Evolutionary conservation across 2,113 vertebrate genomes (phyloP).

Genomic region (Lota lota): DNA sequence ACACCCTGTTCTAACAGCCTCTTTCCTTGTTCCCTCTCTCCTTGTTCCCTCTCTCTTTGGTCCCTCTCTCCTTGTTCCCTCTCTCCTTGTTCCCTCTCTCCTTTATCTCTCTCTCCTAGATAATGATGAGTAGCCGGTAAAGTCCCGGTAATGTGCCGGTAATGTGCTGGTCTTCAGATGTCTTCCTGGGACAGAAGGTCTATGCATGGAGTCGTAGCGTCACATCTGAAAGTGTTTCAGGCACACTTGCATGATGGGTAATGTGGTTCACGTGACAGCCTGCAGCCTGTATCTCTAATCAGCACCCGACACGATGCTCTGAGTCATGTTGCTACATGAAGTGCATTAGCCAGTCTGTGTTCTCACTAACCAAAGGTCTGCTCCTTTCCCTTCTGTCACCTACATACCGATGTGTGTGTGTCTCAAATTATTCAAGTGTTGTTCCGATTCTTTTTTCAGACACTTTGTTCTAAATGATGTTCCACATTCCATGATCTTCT

Average conservation of each 20-base stretch:
- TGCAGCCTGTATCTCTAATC: slow-evolving; percentile 29
- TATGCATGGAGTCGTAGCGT: slow-evolving; percentile 41
- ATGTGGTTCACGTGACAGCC: slow-evolving; percentile 35
- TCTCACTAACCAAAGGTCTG: slow-evolving; percentile 56
- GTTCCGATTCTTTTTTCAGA: too few species aligned
- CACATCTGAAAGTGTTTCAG: slow-evolving; percentile 44
- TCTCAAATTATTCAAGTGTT: slow-evolving; percentile 18
- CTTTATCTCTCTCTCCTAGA: slow-evolving; percentile 47
- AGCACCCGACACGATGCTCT: slow-evolving; percentile 39
- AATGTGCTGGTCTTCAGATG: slow-evolving; percentile 59
- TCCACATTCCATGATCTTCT: slow-evolving; percentile 14
- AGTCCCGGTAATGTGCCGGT: slow-evolving; percentile 22
- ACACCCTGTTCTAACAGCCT: too few species aligned
- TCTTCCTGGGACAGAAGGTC: slow-evolving; percentile 62
- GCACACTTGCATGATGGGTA: slow-evolving; percentile 57
- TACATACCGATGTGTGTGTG: slow-evolving; percentile 7
- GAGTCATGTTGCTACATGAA: slow-evolving; percentile 41
- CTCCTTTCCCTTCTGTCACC: slow-evolving; percentile 5
- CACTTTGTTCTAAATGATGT: not conserved
- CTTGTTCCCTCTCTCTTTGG: not conserved
- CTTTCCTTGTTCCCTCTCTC: not conserved
- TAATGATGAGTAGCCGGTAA: slow-evolving; percentile 61
- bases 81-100: slow-evolving; percentile 3
- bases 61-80: not conserved
- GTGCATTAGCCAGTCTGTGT: slow-evolving; percentile 43